Percentiles rank a stretch among this genome's conserved stretches.
Evolutionary conservation across 1,140 invertebrate genomes (phyloP).

Genomic region (Phortica variegata): DNA sequence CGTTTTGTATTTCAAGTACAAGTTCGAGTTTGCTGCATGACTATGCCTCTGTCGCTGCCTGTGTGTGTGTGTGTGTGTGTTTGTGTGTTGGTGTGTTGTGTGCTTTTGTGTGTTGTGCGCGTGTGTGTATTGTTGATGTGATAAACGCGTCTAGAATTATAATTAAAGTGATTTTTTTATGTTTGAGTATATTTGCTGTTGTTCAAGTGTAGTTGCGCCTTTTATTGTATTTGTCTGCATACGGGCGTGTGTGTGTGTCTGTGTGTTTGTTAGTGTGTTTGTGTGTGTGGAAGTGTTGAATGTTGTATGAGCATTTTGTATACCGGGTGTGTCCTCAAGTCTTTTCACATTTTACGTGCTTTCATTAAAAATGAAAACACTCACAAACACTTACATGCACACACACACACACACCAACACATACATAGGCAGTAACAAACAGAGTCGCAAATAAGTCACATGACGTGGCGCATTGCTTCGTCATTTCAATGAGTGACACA

Average conservation of each 20-base stretch:
- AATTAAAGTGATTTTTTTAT: slow-evolving; percentile 52
- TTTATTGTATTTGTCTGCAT: slow-evolving; percentile 20
- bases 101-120: slow-evolving; percentile 19
- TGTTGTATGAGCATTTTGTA: slow-evolving; percentile 7
- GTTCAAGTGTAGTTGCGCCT: too few species aligned
- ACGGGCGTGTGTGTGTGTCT: slow-evolving; percentile 4
- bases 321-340: slow-evolving; percentile 11
- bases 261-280: slow-evolving; percentile 2
- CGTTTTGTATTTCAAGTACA: slow-evolving; percentile 31
- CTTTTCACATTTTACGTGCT: slow-evolving; percentile 52
- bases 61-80: slow-evolving; percentile 5
- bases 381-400: too few species aligned
- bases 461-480: too few species aligned
- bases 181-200: too few species aligned
- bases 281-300: background rate
- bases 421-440: too few species aligned
- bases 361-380: slow-evolving; percentile 54
- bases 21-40: slow-evolving; percentile 17
- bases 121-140: slow-evolving; percentile 47
- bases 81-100: slow-evolving; percentile 1
- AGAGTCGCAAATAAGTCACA: too few species aligned
- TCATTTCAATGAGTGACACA: too few species aligned
- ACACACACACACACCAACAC: too few species aligned
- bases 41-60: background rate
- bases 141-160: slow-evolving; percentile 54